Base-by-base conservation (phyloP, 1,140 invertebrate species). In the Amphibalanus amphitrite region DNA sequence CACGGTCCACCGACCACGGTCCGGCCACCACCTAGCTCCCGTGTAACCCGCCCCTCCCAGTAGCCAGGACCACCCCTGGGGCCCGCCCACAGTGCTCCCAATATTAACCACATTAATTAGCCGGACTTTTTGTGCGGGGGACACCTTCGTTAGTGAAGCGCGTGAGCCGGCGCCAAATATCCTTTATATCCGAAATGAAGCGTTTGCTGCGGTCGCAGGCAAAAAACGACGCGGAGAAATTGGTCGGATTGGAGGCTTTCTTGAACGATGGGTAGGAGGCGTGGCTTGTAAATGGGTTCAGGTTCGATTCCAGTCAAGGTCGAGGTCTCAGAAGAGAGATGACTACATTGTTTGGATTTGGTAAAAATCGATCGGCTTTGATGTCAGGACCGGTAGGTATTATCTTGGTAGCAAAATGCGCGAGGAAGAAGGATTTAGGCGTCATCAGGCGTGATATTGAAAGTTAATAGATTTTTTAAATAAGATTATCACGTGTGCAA, bases 41-140 rank as follows among this genome's bases (percentile, higher is more conserved):
- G 33, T 38, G 33, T 38, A 15, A 38, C 4, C 33, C 33, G 15
- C 33, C 33, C 4, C 20, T 8, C 10, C 47, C 47, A 23, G 47
- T 59, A 59, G 47, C 47, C 47, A n/a, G 47, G 47, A 59, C 47
- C 47, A 59, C 47, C 47, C 47, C 47, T 13, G 47, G 6, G 1
- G 20, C 13, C 47, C 47, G 47, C 47, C 47, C 47, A 23, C 10
- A 20, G 17, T 59, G 47, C 47, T 13, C 13, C 13, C 47, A 20
- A 59, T 59, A 59, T 59, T 59, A 59, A 20, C 47, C 47, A 59
- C 47, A 59, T 59, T 59, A 59, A 59, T 59, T 59, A 59, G 47
- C 6, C 47, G 6, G 20, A 13, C 13, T 59, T 59, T 59, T 59
- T 59, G 47, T 59, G 6, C 47, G 47, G 17, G 13, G 47, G 13